phyloP scores from a whole-genome alignment of 2,888 invertebrate species.

The Calliphora vomitoria region DNA sequence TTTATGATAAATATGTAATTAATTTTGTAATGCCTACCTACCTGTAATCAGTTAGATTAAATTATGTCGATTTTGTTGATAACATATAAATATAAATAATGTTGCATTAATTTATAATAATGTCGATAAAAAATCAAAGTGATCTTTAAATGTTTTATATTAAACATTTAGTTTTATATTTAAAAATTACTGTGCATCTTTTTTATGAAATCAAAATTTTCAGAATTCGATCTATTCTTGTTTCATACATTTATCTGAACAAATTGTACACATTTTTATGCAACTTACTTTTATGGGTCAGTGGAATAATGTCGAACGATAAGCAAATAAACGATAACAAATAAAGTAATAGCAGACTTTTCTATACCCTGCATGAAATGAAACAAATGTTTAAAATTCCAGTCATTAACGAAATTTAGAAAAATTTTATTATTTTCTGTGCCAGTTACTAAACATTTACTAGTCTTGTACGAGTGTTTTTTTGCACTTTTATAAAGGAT shows the following conservation, averaged over 20 bases:
- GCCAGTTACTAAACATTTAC: too few species aligned
- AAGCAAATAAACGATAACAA: neutral
- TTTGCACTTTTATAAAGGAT: too few species aligned
- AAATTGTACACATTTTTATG: neutral
- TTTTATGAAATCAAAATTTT: too few species aligned
- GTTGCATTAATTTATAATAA: neutral
- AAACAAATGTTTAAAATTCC: too few species aligned
- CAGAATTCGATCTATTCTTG: neutral
- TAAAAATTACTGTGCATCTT: too few species aligned
- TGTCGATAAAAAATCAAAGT: neutral
- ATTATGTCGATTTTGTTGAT: neutral
- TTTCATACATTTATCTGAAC: neutral
- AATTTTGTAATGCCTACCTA: neutral
- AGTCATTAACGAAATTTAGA: too few species aligned
- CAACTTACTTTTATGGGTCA: neutral
- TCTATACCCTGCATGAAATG: neutral
- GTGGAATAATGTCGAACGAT: neutral
- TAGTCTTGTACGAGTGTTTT: too few species aligned
- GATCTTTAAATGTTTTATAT: too few species aligned
- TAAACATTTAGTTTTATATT: too few species aligned
- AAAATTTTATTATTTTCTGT: too few species aligned
- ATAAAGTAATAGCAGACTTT: neutral
- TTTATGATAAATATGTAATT: neutral
- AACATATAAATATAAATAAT: neutral
- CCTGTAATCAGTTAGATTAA: neutral